Evolutionary conservation across 2,113 vertebrate species (phyloP).

Genomic region (Suricata suricatta): DNA sequence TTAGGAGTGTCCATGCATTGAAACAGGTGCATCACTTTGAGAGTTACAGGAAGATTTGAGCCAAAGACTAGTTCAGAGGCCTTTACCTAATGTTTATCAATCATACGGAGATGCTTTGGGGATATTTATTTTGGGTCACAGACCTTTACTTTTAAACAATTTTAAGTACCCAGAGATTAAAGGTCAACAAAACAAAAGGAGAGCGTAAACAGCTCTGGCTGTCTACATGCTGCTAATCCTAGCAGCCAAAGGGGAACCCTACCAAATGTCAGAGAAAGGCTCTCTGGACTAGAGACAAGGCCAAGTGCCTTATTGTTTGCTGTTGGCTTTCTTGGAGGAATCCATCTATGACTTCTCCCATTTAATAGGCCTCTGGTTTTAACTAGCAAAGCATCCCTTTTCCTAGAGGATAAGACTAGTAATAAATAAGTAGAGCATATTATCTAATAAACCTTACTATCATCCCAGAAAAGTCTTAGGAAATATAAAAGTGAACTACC

Average conservation of each 20-base stretch:
- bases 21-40: not conserved
- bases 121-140: conserved; percentile 30
- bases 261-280: not conserved
- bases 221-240: not conserved
- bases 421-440: conserved; percentile 62
- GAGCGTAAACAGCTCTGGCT: not conserved
- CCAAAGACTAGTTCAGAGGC: not conserved
- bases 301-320: not conserved
- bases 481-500: conserved; percentile 19
- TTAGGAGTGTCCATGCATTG: not conserved
- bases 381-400: conserved; percentile 27
- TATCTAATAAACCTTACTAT: not conserved
- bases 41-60: not conserved
- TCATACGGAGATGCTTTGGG: not conserved
- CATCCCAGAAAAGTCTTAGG: conserved; percentile 32
- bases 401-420: conserved; percentile 40
- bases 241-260: not conserved
- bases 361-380: not conserved
- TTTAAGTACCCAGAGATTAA: conserved; percentile 36
- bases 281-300: not conserved
- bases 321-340: not conserved
- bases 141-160: conserved; percentile 70
- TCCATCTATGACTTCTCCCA: not conserved
- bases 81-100: not conserved
- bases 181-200: conserved; percentile 8